Evolutionary conservation across 2,113 vertebrate genomes (phyloP).

Genomic region (Python bivittatus): DNA sequence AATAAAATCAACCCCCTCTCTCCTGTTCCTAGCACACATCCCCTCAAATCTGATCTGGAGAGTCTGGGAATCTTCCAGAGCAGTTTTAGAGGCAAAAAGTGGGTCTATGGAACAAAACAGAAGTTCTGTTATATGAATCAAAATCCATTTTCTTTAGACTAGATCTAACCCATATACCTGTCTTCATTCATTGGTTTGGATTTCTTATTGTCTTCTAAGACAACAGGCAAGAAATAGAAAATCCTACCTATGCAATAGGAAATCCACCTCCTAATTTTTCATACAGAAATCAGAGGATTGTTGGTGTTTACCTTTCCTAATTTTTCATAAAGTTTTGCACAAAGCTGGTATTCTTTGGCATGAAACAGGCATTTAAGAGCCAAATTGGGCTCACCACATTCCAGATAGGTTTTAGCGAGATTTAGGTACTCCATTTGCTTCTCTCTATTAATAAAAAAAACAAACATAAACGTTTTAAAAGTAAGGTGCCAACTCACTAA

Average conservation of each 20-base stretch:
- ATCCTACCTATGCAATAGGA: neutral
- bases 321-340: constrained; percentile 75
- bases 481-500: neutral
- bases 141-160: no score
- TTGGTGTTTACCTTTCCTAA: constrained; percentile 75
- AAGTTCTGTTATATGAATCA: no score
- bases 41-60: no score
- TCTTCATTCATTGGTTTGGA: no score
- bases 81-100: no score
- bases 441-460: constrained; percentile 65
- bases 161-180: no score
- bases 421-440: constrained; percentile 78
- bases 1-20: no score
- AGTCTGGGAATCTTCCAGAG: no score
- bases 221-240: neutral
- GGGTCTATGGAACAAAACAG: no score
- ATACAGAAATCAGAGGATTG: neutral
- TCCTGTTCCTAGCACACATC: no score
- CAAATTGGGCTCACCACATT: constrained; percentile 76
- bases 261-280: neutral
- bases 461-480: constrained; percentile 19
- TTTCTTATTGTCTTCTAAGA: neutral
- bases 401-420: constrained; percentile 80
- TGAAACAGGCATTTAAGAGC: constrained; percentile 79
- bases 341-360: constrained; percentile 78